Base-by-base conservation (phyloP, 2,888 invertebrate species). In the Epinotia demarniana region DNA sequence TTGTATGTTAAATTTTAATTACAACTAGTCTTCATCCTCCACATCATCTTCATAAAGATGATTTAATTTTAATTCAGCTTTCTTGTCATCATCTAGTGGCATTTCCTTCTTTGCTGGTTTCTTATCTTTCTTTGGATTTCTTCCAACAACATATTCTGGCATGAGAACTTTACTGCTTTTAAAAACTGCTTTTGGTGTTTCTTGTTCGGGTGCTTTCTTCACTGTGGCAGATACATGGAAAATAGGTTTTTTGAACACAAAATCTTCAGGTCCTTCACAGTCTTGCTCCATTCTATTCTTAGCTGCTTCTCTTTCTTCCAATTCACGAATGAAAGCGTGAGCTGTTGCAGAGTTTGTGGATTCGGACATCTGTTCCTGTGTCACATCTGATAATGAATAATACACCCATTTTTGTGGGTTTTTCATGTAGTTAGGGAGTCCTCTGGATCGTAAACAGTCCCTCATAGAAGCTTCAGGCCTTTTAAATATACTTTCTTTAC, bases 381-480 rank as follows among this genome's bases (percentile, higher is more conserved):
- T 94, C 3, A 98, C 97, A 95, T 98, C 97, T 39, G 96, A 96
- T 19, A 98, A 88, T 18, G 96, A 96, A 83, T 98, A 98, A 84
- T 96, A 97, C 13, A 95, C 96, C 97, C 97, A 98, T 85, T 97
- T 97, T 77, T 97, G 95, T 16, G 98, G 98, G 90, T 98, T 96
- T 79, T 95, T 95, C 83, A 96, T 95, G 83, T 95, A 95, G 78
- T 86, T 91, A 74, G 89, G 92, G 77, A 86, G 84, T 73, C 82
- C 90, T 85, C 84, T 93, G 18, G 82, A 90, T 66, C 95, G 94
- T 53, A 96, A 88, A 81, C 96, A 95, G 77, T 95, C 94, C 0
- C 89, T 87, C 69, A 96, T 94, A 3, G 96, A 96, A 19, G 96
- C 95, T 82, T 96, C 96, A 1, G 97, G 96, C 77, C 96, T 95